Base-by-base conservation (phyloP, 2,888 invertebrate species). In the Diarsia brunnea region DNA sequence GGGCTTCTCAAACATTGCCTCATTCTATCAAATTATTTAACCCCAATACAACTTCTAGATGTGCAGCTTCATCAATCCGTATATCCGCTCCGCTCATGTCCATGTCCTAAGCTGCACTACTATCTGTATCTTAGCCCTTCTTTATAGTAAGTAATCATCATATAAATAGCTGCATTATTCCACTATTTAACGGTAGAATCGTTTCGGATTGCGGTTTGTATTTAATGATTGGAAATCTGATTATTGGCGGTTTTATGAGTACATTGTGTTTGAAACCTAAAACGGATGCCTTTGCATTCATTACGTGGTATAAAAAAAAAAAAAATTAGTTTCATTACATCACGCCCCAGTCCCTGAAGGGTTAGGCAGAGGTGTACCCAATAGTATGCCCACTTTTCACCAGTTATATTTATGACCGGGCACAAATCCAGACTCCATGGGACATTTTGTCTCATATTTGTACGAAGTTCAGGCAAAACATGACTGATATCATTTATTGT, bases 121-220 rank as follows among this genome's bases (percentile, higher is more conserved):
- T 81, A 84, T 83, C 85, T 83, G 58, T 74, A 91, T 91, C 91
- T 91, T 86, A 89, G 89, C 88, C 91, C 89, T 93, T 92, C 93
- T 94, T 93, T 94, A 93, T 92, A 93, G 93, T 93, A 92, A 92
- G 91, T 91, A 92, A 93, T 93, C 93, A 90, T 90, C 92, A 91
- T 92, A 93, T 88, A 91, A 91, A 93, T 89, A 88, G 91, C 88
- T 89, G 87, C 86, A 90, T 91, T 90, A 90, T 90, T 90, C 90
- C 78, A 87, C 88, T 89, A 90, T 89, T 89, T 85, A 87, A 90
- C 86, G 87, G 88, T 88, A 85, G 78, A 73, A 81, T 82, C 72
- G 82, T 86, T 88, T 84, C 78, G 87, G 84, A 89, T 89, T 88
- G 85, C 86, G 86, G 88, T 86, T 86, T 83, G 79, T 83, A 83